phyloP scores from a whole-genome alignment of 2,113 vertebrate genomes.

The Gracilinanus agilis region DNA sequence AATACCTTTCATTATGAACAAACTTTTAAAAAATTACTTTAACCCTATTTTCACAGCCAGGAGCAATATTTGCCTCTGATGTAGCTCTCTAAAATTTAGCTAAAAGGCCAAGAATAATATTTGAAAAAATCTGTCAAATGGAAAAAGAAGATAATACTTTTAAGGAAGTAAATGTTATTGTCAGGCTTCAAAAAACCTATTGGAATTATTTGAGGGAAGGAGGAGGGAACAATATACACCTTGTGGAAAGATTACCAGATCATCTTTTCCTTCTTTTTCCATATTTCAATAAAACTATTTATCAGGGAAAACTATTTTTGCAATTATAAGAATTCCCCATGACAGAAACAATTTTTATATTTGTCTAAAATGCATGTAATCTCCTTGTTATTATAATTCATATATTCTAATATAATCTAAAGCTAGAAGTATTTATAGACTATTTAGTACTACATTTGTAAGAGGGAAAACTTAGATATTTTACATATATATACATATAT shows the following conservation, averaged over 20 bases:
- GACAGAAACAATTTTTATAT: neutral
- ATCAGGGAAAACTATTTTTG: neutral
- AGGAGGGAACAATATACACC: neutral
- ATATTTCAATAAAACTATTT: neutral
- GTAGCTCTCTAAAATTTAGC: constrained; percentile 7
- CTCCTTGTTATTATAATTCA: neutral
- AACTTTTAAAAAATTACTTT: constrained; percentile 37
- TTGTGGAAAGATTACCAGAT: constrained; percentile 6
- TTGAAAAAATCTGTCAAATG: constrained; percentile 20
- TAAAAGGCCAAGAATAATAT: constrained; percentile 42
- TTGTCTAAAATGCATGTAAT: neutral
- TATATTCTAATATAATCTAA: neutral
- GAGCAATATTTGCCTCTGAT: constrained; percentile 22
- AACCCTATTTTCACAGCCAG: constrained; percentile 9
- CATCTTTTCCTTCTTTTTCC: neutral
- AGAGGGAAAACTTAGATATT: too few species aligned
- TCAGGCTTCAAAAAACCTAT: constrained; percentile 30
- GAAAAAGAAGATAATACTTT: neutral
- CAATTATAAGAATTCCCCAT: neutral
- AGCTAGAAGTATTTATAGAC: neutral
- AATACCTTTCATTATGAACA: neutral
- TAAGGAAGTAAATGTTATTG: constrained; percentile 30
- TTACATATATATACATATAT: too few species aligned
- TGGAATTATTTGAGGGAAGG: constrained; percentile 28
- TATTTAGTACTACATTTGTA: neutral